Conservation (phyloP, 2,113 vertebrate genomes). For the Lophura nycthemera region DNA sequence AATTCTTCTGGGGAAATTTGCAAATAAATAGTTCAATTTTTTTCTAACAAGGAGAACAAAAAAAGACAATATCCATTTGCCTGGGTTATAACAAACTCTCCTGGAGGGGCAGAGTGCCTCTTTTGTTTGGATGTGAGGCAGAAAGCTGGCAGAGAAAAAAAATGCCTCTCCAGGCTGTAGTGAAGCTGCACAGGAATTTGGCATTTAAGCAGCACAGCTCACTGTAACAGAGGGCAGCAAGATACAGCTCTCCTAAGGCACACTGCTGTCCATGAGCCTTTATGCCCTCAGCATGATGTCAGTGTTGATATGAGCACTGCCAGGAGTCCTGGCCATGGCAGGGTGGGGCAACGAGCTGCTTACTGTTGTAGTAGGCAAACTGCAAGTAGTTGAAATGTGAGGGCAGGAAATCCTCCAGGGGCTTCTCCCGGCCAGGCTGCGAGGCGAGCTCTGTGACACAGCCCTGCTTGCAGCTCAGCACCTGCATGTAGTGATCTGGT, state of each 20-base stretch:
- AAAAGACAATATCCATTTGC: neutral
- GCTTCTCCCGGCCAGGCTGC: constrained; percentile 82
- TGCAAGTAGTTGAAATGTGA: constrained; percentile 95
- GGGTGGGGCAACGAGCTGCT: neutral
- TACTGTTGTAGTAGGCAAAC: constrained; percentile 98
- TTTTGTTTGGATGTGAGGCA: neutral
- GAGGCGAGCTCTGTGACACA: constrained; percentile 88
- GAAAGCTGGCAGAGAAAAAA: neutral
- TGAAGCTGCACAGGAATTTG: neutral
- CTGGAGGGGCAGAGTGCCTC: neutral
- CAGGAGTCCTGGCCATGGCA: neutral
- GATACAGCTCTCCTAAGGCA: neutral
- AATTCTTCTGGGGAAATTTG: neutral
- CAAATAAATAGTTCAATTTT: neutral
- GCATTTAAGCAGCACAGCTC: neutral
- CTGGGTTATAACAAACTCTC: neutral
- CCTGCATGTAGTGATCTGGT: constrained; percentile 93
- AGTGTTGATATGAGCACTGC: neutral
- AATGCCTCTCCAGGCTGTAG: neutral
- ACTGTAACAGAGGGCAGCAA: neutral
- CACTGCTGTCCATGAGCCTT: neutral
- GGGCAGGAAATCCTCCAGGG: constrained; percentile 93
- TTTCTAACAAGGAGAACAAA: neutral
- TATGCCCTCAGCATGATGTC: neutral
- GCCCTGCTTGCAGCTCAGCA: constrained; percentile 92